Conservation (phyloP, 2,113 vertebrate genomes). For the Hypanus sabinus region DNA sequence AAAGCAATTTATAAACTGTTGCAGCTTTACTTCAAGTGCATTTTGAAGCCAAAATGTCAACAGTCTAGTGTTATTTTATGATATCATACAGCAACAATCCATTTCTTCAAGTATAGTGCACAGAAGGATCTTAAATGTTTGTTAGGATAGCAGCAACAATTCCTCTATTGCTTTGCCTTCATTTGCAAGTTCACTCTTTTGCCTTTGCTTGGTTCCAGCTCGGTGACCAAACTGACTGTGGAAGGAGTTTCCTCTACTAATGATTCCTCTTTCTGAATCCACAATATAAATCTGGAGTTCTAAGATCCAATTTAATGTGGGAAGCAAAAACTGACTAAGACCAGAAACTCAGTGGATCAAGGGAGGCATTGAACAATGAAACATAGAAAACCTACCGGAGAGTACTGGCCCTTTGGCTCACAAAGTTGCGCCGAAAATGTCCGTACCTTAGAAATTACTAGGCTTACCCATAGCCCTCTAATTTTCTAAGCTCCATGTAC, state of each 20-base stretch:
- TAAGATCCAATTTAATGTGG: not conserved
- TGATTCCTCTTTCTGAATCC: not conserved
- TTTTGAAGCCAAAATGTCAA: not conserved
- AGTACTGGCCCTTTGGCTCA: no score
- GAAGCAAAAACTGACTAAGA: not conserved
- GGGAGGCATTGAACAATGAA: not conserved
- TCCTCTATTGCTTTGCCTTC: not conserved
- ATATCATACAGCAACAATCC: not conserved
- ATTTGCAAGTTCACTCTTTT: not conserved
- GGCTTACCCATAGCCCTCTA: no score
- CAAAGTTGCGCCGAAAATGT: no score
- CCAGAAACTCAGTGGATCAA: not conserved
- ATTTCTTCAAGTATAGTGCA: not conserved
- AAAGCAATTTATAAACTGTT: not conserved
- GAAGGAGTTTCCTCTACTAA: not conserved
- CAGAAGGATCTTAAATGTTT: not conserved
- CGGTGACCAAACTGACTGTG: not conserved
- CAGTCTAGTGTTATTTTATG: not conserved
- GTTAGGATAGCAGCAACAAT: not conserved
- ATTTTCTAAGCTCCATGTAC: no score
- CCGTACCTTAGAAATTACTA: no score
- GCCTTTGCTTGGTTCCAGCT: not conserved
- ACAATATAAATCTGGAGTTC: not conserved
- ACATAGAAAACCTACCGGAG: no score
- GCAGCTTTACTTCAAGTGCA: not conserved